Base-by-base conservation (phyloP, 2,888 invertebrate species). In the Ennomos quercinarius region DNA sequence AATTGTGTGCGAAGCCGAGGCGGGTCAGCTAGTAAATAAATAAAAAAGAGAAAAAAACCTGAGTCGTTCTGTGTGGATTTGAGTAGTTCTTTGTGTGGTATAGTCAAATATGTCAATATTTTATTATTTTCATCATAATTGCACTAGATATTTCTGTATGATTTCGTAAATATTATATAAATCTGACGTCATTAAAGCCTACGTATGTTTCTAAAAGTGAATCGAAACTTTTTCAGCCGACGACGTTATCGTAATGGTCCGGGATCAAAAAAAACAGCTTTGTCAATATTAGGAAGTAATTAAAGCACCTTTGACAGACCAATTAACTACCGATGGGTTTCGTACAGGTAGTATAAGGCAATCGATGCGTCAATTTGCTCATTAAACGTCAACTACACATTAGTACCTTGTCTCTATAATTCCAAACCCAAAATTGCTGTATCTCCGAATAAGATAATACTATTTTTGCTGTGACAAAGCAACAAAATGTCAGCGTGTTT, bases 251-350 rank as follows among this genome's bases (percentile, higher is more conserved):
- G 6, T 27, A 81, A 83, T 79, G 64, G 74, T 77, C 73, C 71
- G 70, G 74, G 78, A 78, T 51, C 47, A 10, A 76, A 86, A 87
- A 87, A 89, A 68, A 87, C 71, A 39, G 77, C 80, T 84, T 86
- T 85, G 84, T 87, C 83, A 81, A 84, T 84, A 87, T 85, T 89
- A 89, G 90, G 90, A 91, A 91, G 89, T 89, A 89, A 89, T 91
- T 87, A 89, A 80, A 66, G 64, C 64, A 66, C 77, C 77, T 80
- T 81, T 85, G 86, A 81, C 83, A 86, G 78, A 77, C 73, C 82
- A 84, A 87, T 89, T 83, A 85, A 79, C 74, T 74, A 68, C 69
- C 72, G 79, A 83, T 80, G 74, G 66, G 72, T 75, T 78, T 79
- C 81, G 75, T 80, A 61, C 50, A 53, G 48, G n/a, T n/a, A n/a